These are phyloP conservation scores for Enteromius thamalakanensis DNA, from an alignment of 2,797 vertebrate genomes.

Conservation along the genomic window DNA sequence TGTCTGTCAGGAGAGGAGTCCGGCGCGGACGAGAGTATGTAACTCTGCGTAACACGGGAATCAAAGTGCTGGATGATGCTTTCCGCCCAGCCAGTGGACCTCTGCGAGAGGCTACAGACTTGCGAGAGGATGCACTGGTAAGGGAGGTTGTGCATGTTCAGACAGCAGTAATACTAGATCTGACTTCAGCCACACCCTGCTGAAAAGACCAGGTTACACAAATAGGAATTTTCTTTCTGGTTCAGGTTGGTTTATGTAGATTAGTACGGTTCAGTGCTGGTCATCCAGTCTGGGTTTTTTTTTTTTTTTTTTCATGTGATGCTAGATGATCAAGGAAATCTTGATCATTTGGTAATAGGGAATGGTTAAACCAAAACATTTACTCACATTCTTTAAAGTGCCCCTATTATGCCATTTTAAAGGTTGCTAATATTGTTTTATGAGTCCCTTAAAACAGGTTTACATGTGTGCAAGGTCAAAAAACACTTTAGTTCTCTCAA, in stretches of 20 bases:
- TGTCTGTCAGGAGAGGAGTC: constrained; percentile 88
- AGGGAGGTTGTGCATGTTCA: constrained; percentile 36
- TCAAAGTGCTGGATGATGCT: constrained; percentile 91
- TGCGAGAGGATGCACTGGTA: constrained; percentile 94
- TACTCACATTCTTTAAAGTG: background rate
- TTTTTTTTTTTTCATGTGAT: background rate
- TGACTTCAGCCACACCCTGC: constrained; percentile 13
- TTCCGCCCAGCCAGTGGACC: constrained; percentile 86
- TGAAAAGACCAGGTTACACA: background rate
- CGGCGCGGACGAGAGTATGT: constrained; percentile 90
- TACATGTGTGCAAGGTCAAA: too few relatives aligned
- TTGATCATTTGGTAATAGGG: background rate
- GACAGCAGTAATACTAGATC: background rate
- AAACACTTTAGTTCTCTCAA: too few relatives aligned
- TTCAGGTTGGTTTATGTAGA: constrained; percentile 23
- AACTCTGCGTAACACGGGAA: constrained; percentile 86
- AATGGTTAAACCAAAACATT: background rate
- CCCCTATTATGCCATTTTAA: too few relatives aligned
- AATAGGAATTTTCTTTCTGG: background rate
- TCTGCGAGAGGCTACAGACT: constrained; percentile 89
- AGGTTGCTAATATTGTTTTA: too few relatives aligned
- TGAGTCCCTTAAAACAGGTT: too few relatives aligned
- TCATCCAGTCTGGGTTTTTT: background rate
- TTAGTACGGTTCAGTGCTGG: background rate
- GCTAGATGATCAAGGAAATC: background rate